Base-by-base conservation (phyloP, 2,113 vertebrate species). In the Sciurus niger region DNA sequence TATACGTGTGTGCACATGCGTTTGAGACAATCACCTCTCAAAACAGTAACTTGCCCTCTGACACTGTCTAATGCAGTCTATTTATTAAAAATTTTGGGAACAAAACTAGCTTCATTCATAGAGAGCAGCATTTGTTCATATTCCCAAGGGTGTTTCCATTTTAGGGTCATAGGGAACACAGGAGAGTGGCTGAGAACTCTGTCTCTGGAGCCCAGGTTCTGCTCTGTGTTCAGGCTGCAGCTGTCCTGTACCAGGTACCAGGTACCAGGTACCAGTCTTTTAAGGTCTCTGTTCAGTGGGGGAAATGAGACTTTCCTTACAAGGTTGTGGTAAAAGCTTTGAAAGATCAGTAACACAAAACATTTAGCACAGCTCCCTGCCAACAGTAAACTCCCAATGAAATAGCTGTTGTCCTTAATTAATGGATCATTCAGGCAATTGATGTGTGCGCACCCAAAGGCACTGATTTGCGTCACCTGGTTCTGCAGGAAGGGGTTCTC, bases 61-160 rank as follows among this genome's bases (percentile, higher is more conserved):
- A 84, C 86, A 28, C 11, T 28, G 2, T 37, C 80, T 58, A 22
- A 22, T 30, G 20, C 60, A 5, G 4, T 65, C 6, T 51, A 40
- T n/a, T 89, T 84, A 48, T 30, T 68, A 43, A 73, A 89, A 93
- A 51, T 84, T 24, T 24, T 77, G 68, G 72, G 34, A 91, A 55
- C 8, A 48, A 73, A 90, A 60, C 7, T 73, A 68, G 40, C 72
- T 87, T 84, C 78, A 73, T 72, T 76, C 28, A 48, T 4, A 65
- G 60, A n/a, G 6, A 77, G 37, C n/a, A 82, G 51, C 55, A 70
- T 63, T 60, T 63, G 37, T 80, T 72, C 53, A n/a, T 25, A 53
- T 84, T 76, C 72, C 51, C 58, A 63, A 77, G 22, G 37, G 40
- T 32, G 10, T 68, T 76, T 58, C 51, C 3, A 14, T 48, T 63